Conservation (phyloP, 2,797 vertebrate species). For the Melanotaenia trifasciata region DNA sequence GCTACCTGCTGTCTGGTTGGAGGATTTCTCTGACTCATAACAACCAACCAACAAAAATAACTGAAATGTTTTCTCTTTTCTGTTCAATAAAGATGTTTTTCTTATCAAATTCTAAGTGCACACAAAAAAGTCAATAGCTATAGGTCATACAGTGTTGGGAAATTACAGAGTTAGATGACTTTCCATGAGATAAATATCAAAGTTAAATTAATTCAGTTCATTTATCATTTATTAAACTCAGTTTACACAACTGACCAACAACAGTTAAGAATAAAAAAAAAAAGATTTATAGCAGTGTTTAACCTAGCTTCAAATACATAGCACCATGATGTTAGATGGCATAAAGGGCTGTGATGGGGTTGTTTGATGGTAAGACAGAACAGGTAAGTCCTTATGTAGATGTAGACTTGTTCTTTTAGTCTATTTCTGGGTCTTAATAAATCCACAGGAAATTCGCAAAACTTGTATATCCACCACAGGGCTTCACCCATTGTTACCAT, state of each 20-base stretch:
- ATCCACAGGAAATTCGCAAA: too few relatives aligned
- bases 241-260: background rate
- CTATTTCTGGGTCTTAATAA: too few relatives aligned
- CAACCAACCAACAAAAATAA: constrained; percentile 5
- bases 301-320: background rate
- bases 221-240: background rate
- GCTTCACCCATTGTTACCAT: too few relatives aligned
- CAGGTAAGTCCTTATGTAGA: too few relatives aligned
- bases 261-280: background rate
- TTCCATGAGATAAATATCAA: background rate
- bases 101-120: background rate
- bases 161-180: background rate
- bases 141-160: background rate
- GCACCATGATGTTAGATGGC: background rate
- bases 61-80: background rate
- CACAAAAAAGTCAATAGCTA: constrained; percentile 1
- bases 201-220: background rate
- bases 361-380: too few relatives aligned
- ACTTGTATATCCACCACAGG: too few relatives aligned
- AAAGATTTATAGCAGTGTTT: background rate
- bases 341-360: background rate
- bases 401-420: too few relatives aligned
- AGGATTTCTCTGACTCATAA: constrained; percentile 8
- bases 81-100: constrained; percentile 11
- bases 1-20: constrained; percentile 16